A percentile compares a stretch with the other conserved stretches of the same genome.
These are phyloP conservation scores for Drosophila falleni DNA, from an alignment of 2,888 invertebrate species.

Conservation along the genomic window DNA sequence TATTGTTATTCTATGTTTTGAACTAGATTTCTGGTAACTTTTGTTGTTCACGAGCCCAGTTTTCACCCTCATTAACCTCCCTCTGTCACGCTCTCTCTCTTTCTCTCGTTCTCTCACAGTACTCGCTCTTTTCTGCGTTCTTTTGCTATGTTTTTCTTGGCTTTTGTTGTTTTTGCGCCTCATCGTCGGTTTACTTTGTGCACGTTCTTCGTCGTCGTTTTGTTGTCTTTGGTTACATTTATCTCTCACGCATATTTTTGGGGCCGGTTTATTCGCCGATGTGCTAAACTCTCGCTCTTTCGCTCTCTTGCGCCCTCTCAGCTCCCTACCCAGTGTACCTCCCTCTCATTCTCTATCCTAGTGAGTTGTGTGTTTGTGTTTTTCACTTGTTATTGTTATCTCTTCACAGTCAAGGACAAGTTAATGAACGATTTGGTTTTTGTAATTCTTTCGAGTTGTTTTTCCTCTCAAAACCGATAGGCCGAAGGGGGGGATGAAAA, in stretches of 20 bases:
- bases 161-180: conserved; percentile 44
- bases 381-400: conserved; percentile 42
- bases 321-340: not conserved
- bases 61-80: conserved; percentile 26
- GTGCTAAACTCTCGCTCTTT: conserved; percentile 16
- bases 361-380: conserved; percentile 18
- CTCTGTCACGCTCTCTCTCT: conserved; percentile 1
- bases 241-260: conserved; percentile 70
- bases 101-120: conserved; percentile 1
- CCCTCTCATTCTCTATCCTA: not conserved
- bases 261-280: conserved; percentile 64
- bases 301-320: conserved; percentile 4
- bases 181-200: conserved; percentile 48
- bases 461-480: conserved; percentile 28
- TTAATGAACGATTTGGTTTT: conserved; percentile 75
- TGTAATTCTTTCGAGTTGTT: conserved; percentile 45
- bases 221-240: conserved; percentile 23
- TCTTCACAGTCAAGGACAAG: conserved; percentile 78
- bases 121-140: conserved; percentile 35
- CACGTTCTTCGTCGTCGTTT: conserved; percentile 36
- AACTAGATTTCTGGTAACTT: conserved; percentile 13
- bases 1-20: not conserved
- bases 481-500: not conserved
- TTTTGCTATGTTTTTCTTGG: conserved; percentile 46
- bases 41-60: conserved; percentile 38